Evolutionary conservation across 23 tunicate species (phyloP).

Genomic region (Styela clava): DNA sequence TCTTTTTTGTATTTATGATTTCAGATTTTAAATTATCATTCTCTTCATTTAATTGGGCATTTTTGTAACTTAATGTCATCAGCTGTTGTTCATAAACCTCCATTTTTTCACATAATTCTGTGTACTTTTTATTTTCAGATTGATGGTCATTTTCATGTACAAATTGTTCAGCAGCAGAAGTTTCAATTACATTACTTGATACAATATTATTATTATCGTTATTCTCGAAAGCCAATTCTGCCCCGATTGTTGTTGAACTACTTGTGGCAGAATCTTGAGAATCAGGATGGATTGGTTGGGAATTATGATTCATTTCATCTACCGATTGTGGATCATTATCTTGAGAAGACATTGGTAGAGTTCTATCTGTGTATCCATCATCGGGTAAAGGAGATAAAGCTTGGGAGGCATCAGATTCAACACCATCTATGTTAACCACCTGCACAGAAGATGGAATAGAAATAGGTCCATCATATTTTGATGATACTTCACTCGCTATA

Average conservation of each 20-base stretch:
- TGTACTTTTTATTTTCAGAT: neutral
- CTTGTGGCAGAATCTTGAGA: neutral
- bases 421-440: neutral
- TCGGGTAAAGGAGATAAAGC: neutral
- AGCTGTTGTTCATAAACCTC: constrained; percentile 76
- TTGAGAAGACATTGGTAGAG: neutral
- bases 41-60: constrained; percentile 83
- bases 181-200: neutral
- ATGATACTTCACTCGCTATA: constrained; percentile 53
- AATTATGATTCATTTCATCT: neutral
- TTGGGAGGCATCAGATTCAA: neutral
- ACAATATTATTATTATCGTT: neutral
- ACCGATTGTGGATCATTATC: neutral
- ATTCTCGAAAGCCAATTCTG: neutral
- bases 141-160: neutral
- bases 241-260: neutral
- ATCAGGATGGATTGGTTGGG: neutral
- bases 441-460: neutral
- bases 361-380: neutral
- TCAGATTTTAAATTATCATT: constrained; percentile 75
- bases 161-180: neutral
- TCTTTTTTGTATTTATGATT: constrained; percentile 2
- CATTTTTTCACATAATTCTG: constrained; percentile 33
- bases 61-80: constrained; percentile 65
- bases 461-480: constrained; percentile 3